Conservation (phyloP, 2,113 vertebrate genomes). For the Passer domesticus region DNA sequence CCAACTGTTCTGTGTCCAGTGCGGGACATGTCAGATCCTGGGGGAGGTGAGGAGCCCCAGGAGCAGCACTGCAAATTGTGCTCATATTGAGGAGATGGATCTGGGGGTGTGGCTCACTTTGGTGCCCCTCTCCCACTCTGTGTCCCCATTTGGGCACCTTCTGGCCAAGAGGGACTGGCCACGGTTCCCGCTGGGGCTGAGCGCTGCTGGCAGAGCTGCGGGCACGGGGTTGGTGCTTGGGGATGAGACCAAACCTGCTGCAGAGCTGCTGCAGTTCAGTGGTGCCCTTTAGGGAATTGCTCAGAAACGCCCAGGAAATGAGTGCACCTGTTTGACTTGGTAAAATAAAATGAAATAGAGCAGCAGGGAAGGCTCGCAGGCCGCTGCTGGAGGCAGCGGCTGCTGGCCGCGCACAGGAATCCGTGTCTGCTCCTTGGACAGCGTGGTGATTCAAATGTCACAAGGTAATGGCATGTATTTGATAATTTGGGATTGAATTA, state of each 20-base stretch:
- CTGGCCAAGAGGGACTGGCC: neutral
- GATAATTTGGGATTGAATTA: neutral
- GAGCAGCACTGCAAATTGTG: accelerated
- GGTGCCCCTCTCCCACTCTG: neutral
- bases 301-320: neutral
- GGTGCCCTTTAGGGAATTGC: neutral
- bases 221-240: accelerated
- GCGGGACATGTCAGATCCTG: accelerated
- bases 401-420: accelerated
- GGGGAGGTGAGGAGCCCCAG: neutral
- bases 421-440: accelerated
- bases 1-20: neutral
- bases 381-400: neutral
- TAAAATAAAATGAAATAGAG: neutral
- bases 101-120: neutral
- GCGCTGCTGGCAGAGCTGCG: accelerated
- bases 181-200: accelerated
- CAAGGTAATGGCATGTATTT: neutral
- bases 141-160: accelerated
- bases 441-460: neutral
- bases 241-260: neutral
- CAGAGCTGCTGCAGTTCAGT: neutral
- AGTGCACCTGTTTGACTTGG: neutral
- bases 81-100: neutral
- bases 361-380: neutral